phyloP scores from a whole-genome alignment of 2,113 vertebrate genomes.

The Lontra canadensis region DNA sequence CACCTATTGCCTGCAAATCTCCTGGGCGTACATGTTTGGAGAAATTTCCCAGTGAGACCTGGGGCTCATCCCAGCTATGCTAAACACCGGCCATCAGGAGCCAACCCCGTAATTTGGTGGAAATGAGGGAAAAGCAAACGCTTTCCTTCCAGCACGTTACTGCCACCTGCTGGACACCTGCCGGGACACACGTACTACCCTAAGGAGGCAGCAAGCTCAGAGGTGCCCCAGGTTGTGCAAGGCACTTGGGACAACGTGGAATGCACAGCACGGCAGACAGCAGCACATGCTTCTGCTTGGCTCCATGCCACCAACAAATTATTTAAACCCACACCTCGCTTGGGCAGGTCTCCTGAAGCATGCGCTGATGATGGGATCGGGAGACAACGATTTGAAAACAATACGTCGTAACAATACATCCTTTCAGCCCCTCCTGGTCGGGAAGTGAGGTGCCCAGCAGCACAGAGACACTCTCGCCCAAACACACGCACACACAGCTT shows the following conservation, averaged over 20 bases:
- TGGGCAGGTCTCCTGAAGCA: rapidly evolving
- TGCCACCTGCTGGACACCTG: slow-evolving; percentile 62
- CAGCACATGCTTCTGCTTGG: neutral
- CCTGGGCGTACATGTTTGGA: rapidly evolving
- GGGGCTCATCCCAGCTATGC: neutral
- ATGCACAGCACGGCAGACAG: rapidly evolving
- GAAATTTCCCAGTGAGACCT: too few species aligned
- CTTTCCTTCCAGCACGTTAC: neutral
- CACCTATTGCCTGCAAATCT: too few species aligned
- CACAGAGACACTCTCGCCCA: neutral
- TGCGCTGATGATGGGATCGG: rapidly evolving
- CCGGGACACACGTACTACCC: neutral
- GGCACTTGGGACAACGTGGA: rapidly evolving
- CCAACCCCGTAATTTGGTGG: too few species aligned
- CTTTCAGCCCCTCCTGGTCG: neutral
- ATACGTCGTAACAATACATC: too few species aligned
- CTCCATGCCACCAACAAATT: neutral
- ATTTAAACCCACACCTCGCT: neutral
- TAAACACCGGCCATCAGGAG: too few species aligned
- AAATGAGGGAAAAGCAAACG: rapidly evolving
- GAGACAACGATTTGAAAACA: too few species aligned
- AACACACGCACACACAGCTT: neutral
- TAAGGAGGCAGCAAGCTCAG: rapidly evolving
- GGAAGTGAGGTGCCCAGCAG: rapidly evolving
- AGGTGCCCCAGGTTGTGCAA: neutral